These are phyloP conservation scores for Bombus haemorrhoidalis DNA, from an alignment of 1,140 invertebrate genomes.

Conservation along the genomic window DNA sequence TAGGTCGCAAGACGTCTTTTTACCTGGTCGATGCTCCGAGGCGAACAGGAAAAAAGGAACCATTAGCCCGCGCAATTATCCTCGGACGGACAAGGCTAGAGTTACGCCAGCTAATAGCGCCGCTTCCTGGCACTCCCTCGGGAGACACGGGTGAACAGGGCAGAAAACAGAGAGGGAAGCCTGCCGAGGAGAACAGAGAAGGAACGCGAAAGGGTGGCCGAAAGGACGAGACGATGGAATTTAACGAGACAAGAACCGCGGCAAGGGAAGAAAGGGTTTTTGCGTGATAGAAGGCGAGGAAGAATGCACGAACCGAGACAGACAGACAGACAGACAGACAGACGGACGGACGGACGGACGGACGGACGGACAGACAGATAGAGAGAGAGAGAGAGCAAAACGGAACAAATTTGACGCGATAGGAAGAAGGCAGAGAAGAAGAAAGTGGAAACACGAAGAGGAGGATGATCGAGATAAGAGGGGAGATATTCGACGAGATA, in stretches of 20 bases:
- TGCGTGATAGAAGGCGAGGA: slow-evolving; percentile 3
- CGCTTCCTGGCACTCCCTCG: slow-evolving; percentile 77
- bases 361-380: no score
- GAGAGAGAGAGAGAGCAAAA: background rate
- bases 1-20: slow-evolving; percentile 45
- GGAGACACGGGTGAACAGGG: slow-evolving; percentile 45
- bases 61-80: slow-evolving; percentile 78
- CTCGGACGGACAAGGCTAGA: slow-evolving; percentile 73
- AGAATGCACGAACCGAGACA: background rate
- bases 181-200: background rate
- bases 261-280: background rate
- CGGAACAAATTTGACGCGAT: background rate
- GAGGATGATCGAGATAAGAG: no score
- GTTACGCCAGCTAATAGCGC: slow-evolving; percentile 76
- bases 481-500: background rate
- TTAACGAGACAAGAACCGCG: slow-evolving; percentile 11
- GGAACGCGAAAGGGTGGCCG: background rate
- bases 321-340: background rate
- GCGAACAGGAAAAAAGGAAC: slow-evolving; percentile 66
- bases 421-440: background rate
- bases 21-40: slow-evolving; percentile 18
- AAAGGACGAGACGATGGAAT: background rate
- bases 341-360: no score
- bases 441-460: background rate
- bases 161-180: slow-evolving; percentile 5